phyloP scores from a whole-genome alignment of 2,797 vertebrate genomes.

The Tangara arthus region DNA sequence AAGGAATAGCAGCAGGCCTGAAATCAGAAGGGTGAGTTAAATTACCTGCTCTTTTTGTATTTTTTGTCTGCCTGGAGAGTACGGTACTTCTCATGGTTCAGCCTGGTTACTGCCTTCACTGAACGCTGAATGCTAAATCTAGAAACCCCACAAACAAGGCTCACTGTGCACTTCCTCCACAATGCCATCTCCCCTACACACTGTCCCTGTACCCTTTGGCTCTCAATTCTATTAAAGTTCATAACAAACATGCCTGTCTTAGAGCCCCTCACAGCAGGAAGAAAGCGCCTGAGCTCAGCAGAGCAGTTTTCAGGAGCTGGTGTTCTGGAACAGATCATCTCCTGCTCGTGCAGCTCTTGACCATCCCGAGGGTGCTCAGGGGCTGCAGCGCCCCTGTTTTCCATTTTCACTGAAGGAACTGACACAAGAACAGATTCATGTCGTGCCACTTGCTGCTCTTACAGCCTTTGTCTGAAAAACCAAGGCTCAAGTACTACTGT shows the following conservation, averaged over 20 bases:
- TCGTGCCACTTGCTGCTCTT: neutral
- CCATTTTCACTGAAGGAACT: conserved; percentile 33
- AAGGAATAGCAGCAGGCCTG: neutral
- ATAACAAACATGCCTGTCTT: conserved; percentile 37
- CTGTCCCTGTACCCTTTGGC: neutral
- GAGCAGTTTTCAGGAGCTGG: neutral
- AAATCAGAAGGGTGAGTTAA: neutral
- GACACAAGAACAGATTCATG: conserved; percentile 7
- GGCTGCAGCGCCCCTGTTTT: neutral
- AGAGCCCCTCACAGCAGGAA: neutral
- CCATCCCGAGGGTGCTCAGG: conserved; percentile 14
- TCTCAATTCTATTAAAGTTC: neutral
- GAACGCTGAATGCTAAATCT: neutral
- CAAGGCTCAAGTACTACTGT: neutral
- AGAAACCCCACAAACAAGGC: neutral
- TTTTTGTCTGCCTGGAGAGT: neutral
- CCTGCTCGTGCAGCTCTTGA: neutral
- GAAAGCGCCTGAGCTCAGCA: neutral
- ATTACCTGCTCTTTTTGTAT: neutral
- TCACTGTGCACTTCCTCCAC: neutral
- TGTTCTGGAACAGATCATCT: neutral
- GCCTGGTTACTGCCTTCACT: neutral
- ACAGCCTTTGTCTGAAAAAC: conserved; percentile 14
- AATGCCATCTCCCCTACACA: neutral
- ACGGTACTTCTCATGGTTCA: neutral